Evolutionary conservation across 2,797 vertebrate species (phyloP).

Genomic region (Phyllotis vaccarum): DNA sequence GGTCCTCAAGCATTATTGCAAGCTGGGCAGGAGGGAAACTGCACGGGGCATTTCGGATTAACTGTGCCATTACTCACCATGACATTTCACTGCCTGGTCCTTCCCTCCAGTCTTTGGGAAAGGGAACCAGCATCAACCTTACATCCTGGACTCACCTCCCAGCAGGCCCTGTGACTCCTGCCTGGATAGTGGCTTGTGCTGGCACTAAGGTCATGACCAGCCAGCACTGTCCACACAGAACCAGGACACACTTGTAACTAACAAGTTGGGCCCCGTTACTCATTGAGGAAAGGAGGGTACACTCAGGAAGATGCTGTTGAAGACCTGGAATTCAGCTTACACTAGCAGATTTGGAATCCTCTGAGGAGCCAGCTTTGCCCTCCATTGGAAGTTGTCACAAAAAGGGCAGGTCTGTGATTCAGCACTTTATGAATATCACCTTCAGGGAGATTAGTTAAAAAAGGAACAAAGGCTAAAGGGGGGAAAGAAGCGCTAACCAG

Average conservation of each 20-base stretch:
- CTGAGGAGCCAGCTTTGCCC: constrained; percentile 33
- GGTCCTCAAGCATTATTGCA: constrained; percentile 1
- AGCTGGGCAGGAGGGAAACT: neutral
- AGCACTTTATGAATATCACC: constrained; percentile 25
- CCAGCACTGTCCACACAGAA: neutral
- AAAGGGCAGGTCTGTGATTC: neutral
- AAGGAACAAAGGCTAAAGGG: neutral
- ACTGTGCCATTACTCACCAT: neutral
- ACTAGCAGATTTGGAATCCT: neutral
- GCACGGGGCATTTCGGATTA: neutral
- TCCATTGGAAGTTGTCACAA: neutral
- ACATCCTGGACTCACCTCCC: neutral
- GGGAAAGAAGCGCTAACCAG: neutral
- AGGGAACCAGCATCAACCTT: neutral
- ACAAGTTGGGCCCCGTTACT: neutral
- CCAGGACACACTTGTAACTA: neutral
- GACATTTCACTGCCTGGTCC: neutral
- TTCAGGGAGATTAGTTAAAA: neutral
- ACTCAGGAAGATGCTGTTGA: neutral
- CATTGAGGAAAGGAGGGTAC: neutral
- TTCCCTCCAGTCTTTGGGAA: constrained; percentile 19
- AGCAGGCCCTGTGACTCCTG: neutral
- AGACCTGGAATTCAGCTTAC: neutral
- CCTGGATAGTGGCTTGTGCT: neutral
- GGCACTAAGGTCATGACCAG: neutral